Evolutionary conservation across 2,113 vertebrate species (phyloP), one percentile per base, ranked within the genome.

Genomic region (Syngnathoides biaculeatus): DNA sequence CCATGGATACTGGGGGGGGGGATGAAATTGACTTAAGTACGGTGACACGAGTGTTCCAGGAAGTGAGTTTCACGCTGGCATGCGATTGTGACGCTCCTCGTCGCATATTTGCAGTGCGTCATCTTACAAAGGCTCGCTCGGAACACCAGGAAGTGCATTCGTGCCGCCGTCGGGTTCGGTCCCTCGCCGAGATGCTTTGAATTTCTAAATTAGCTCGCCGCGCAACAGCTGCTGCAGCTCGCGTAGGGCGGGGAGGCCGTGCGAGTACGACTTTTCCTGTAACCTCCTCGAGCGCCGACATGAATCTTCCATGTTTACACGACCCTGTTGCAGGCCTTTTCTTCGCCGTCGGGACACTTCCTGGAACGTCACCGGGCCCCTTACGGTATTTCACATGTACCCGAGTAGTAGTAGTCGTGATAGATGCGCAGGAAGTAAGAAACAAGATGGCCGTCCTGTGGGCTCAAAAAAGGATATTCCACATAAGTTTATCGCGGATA

Each of bases 201-300:
- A 14, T 43, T 62, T 24, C 12, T 10, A 3, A 35, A 14, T 17
- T 22, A n/a, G 60, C 39, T 62, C n/a, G 4, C 10, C 8, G 7
- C 5, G 38, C 24, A 39, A 62, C 60, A 43, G 60, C 60, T 62
- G 60, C 60, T n/a, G n/a, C n/a, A n/a, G n/a, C n/a, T n/a, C n/a
- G n/a, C n/a, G n/a, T n/a, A n/a, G n/a, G n/a, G n/a, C n/a, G n/a
- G n/a, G n/a, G n/a, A n/a, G n/a, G n/a, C n/a, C n/a, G n/a, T n/a
- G n/a, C n/a, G n/a, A n/a, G n/a, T n/a, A n/a, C n/a, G n/a, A n/a
- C n/a, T 9, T 30, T 38, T 38, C 57, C 30, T n/a, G 57, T 38
- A 38, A 59, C 22, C 20, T 52, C 3, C 8, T 17, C 22, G 2
- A 0, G 20, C 9, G 48, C 2, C 2, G 53, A 19, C 30, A 20